phyloP scores from a whole-genome alignment of 2,113 vertebrate genomes.

The Eira barbara region DNA sequence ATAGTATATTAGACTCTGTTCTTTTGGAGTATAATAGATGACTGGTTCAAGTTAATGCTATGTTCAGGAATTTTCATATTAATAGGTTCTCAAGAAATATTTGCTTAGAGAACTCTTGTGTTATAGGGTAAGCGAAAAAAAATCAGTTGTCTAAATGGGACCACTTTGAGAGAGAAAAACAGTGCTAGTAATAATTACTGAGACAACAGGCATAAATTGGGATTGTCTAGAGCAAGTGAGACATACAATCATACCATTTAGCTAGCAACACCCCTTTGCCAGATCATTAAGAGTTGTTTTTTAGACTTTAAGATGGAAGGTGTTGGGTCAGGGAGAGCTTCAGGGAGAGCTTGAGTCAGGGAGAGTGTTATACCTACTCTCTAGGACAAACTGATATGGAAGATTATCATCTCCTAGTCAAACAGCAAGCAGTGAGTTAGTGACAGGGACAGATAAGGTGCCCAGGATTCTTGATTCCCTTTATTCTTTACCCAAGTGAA shows the following conservation, averaged over 20 bases:
- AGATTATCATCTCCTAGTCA: background rate
- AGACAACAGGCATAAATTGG: background rate
- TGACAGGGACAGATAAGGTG: background rate
- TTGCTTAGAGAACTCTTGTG: background rate
- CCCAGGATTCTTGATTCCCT: background rate
- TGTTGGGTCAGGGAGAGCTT: background rate
- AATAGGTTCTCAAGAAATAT: background rate
- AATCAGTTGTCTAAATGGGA: background rate
- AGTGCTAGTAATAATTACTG: background rate
- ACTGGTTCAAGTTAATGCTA: background rate
- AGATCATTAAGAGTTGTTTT: background rate
- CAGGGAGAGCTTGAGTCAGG: background rate
- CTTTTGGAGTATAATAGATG: background rate
- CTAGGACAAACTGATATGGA: background rate
- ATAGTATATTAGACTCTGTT: background rate
- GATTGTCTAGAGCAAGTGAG: background rate
- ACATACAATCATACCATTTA: background rate
- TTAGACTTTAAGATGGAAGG: background rate
- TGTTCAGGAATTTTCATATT: background rate
- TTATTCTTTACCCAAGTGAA: background rate
- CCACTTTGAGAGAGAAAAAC: background rate
- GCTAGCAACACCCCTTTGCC: background rate
- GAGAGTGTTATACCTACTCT: background rate
- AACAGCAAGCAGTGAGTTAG: background rate
- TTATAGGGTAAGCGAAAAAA: background rate